These are phyloP conservation scores for Pinna nobilis DNA, from an alignment of 1,140 invertebrate species.

Conservation along the genomic window DNA sequence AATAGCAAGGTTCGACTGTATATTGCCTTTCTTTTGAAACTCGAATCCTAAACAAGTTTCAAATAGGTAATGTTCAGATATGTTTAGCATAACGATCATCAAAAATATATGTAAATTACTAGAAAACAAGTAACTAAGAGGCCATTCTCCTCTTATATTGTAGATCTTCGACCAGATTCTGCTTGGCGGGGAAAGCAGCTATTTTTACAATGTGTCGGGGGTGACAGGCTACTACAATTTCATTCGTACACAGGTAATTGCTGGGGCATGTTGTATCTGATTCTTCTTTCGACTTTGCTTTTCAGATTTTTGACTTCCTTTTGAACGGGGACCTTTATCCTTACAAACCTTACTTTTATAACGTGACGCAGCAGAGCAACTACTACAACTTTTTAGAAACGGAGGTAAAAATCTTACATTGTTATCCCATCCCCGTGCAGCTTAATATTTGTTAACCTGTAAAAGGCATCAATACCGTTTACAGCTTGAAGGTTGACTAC, in stretches of 20 bases:
- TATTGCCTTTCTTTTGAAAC: too few species aligned
- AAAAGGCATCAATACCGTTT: too few species aligned
- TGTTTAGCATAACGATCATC: too few species aligned
- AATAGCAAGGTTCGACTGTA: too few species aligned
- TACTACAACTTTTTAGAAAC: conserved; percentile 88
- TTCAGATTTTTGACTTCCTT: conserved; percentile 82
- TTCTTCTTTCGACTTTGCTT: conserved; percentile 55
- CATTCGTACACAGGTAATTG: conserved; percentile 76
- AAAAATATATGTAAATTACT: too few species aligned
- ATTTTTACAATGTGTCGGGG: conserved; percentile 85
- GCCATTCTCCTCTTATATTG: conserved; percentile 65
- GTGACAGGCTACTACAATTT: conserved; percentile 87
- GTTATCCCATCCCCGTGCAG: too few species aligned
- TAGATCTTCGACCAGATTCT: conserved; percentile 82
- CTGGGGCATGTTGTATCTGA: background rate
- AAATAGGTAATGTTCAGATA: too few species aligned
- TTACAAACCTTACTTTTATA: conserved; percentile 82
- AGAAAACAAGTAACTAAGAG: background rate
- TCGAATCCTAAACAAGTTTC: too few species aligned
- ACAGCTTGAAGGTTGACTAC: too few species aligned
- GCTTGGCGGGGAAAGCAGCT: conserved; percentile 81
- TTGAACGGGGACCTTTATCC: conserved; percentile 82
- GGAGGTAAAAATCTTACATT: too few species aligned
- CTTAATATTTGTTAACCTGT: too few species aligned
- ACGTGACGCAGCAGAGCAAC: conserved; percentile 85